These are phyloP conservation scores for Pseudocheirus occidentalis DNA, from an alignment of 2,797 vertebrate species.

Conservation along the genomic window DNA sequence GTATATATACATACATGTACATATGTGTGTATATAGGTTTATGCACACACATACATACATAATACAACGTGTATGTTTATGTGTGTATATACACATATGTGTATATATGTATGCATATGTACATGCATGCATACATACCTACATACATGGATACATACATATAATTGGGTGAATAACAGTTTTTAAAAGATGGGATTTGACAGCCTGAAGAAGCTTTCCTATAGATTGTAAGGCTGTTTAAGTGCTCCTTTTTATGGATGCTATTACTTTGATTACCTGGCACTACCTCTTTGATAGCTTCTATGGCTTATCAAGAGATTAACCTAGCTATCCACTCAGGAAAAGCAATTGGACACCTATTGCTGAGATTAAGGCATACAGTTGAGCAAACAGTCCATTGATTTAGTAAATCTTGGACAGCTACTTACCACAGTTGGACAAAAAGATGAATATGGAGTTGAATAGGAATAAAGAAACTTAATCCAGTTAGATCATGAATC, in stretches of 20 bases:
- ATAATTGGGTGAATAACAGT: neutral
- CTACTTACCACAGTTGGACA: neutral
- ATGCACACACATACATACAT: no score
- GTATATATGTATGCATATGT: no score
- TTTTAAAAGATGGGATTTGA: neutral
- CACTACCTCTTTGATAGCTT: neutral
- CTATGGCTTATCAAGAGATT: neutral
- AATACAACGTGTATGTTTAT: no score
- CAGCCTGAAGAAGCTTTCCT: neutral
- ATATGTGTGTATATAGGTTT: no score
- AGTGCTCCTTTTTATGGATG: neutral
- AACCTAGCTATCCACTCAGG: neutral
- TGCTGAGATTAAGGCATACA: neutral
- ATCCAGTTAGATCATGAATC: neutral
- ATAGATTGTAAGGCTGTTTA: neutral
- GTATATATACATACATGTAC: no score
- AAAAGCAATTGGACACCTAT: neutral
- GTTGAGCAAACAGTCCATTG: neutral
- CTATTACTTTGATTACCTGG: neutral
- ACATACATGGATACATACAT: no score
- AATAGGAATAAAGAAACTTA: neutral
- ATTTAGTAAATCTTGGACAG: neutral
- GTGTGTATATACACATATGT: no score
- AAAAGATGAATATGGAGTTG: neutral
- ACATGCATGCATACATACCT: fast-evolving